Conservation (phyloP, 2,888 invertebrate genomes). For the Coleophora flavipennella region DNA sequence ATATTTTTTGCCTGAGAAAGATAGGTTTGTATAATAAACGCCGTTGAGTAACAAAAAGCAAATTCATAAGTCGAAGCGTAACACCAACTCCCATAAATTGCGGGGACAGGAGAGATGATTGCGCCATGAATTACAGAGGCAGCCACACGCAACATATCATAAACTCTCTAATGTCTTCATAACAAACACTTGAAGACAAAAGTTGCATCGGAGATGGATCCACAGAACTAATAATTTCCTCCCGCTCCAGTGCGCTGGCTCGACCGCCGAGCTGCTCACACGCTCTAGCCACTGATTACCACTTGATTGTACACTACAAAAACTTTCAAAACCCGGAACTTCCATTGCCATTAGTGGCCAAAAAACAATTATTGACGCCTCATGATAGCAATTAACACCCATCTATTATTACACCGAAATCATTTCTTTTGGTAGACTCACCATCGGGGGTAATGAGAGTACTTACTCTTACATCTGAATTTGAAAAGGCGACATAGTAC, state of each 20-base stretch:
- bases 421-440: conserved; percentile 53
- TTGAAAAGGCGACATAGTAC: conserved; percentile 28
- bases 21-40: conserved; percentile 11
- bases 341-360: conserved; percentile 57
- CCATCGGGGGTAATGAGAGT: conserved; percentile 46
- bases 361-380: conserved; percentile 68
- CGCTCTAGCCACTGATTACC: conserved; percentile 62
- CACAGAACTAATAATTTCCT: conserved; percentile 60
- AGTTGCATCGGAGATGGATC: conserved; percentile 39
- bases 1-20: conserved; percentile 7
- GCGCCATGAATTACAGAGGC: conserved; percentile 47
- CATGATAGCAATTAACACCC: conserved; percentile 70
- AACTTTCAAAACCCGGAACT: conserved; percentile 67
- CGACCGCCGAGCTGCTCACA: conserved; percentile 58
- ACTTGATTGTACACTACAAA: conserved; percentile 67
- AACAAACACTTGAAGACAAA: conserved; percentile 40
- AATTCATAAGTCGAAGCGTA: conserved; percentile 27
- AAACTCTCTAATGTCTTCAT: conserved; percentile 66
- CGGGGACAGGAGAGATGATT: conserved; percentile 48
- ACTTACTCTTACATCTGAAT: conserved; percentile 6
- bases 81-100: conserved; percentile 43
- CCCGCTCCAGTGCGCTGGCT: conserved; percentile 31
- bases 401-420: conserved; percentile 61
- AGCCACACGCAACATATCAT: conserved; percentile 58
- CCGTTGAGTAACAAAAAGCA: conserved; percentile 24